phyloP scores from a whole-genome alignment of 2,888 invertebrate species.

The Tipula helvola region DNA sequence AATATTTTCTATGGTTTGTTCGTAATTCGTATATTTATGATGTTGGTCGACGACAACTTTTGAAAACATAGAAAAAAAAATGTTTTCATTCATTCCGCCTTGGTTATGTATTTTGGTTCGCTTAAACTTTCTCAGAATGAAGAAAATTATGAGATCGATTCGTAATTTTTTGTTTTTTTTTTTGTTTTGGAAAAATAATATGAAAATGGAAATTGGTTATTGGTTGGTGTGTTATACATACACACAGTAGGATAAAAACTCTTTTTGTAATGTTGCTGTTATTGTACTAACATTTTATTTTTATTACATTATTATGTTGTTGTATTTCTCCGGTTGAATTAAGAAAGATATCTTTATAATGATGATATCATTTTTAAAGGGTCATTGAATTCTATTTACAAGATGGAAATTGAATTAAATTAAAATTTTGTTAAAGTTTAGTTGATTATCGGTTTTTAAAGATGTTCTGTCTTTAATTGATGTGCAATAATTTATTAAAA shows the following conservation, averaged over 20 bases:
- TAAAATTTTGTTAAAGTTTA: neutral
- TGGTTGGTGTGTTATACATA: neutral
- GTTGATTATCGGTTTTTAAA: neutral
- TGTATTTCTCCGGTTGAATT: neutral
- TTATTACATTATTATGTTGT: neutral
- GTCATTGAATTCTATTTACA: slow-evolving; percentile 4
- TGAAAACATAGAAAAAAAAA: neutral
- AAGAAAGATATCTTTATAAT: neutral
- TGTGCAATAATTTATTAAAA: neutral
- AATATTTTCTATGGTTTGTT: neutral
- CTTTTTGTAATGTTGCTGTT: neutral
- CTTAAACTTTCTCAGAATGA: neutral
- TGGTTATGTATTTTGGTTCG: neutral
- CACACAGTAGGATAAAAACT: neutral
- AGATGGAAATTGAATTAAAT: neutral
- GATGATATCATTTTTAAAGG: neutral
- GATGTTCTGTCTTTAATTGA: neutral
- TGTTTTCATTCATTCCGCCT: neutral
- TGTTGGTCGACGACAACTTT: neutral
- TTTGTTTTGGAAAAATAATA: neutral
- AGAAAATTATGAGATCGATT: neutral
- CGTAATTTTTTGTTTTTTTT: neutral
- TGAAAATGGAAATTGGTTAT: neutral
- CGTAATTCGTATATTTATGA: neutral
- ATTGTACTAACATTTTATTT: neutral